phyloP scores from a whole-genome alignment of 2,888 invertebrate species.

The Heliconius ethilla region DNA sequence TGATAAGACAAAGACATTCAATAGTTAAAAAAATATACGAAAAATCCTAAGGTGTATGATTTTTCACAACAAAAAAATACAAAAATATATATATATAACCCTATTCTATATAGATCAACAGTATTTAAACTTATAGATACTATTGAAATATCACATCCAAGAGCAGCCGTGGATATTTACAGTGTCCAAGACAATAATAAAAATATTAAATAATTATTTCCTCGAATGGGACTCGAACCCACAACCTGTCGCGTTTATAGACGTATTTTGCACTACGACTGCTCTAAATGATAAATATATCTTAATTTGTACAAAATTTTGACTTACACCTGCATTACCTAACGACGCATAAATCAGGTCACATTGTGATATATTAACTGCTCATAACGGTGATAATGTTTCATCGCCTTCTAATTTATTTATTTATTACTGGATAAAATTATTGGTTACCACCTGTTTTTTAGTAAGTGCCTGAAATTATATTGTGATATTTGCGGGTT shows the following conservation, averaged over 20 bases:
- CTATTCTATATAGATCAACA: too few species aligned
- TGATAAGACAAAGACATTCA: too few species aligned
- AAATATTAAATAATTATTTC: background rate
- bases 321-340: background rate
- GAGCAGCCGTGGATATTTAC: too few species aligned
- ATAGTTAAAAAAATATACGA: too few species aligned
- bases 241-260: background rate
- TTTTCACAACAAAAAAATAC: too few species aligned
- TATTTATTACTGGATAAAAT: background rate
- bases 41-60: too few species aligned
- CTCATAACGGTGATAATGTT: conserved; percentile 5
- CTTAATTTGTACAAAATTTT: background rate
- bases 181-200: background rate
- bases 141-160: too few species aligned
- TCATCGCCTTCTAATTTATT: conserved; percentile 1
- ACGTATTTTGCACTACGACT: background rate
- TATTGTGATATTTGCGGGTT: background rate
- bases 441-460: background rate
- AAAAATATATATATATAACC: too few species aligned
- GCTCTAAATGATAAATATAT: background rate
- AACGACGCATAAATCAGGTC: conserved; percentile 13
- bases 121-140: too few species aligned
- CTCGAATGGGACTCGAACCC: background rate
- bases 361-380: conserved; percentile 5
- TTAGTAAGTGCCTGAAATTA: background rate